phyloP scores from a whole-genome alignment of 2,888 invertebrate species.

The Sinelater perroti region DNA sequence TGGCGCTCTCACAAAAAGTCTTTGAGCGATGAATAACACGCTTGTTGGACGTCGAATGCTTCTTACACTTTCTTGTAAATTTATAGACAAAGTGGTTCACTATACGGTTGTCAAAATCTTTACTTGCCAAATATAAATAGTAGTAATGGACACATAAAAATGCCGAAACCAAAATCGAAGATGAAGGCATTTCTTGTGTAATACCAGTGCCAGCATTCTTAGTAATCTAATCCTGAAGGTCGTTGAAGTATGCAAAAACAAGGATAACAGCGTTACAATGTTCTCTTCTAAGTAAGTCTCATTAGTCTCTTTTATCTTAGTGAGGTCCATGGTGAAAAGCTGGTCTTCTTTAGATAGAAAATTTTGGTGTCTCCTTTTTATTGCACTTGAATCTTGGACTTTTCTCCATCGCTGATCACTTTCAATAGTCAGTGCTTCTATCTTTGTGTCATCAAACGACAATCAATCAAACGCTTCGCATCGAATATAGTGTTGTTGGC shows the following conservation, averaged over 20 bases:
- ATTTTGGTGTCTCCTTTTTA: conserved; percentile 90
- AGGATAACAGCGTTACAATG: conserved; percentile 88
- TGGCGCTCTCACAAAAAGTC: conserved; percentile 91
- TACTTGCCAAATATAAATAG: conserved; percentile 95
- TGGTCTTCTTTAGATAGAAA: conserved; percentile 92
- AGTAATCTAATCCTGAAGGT: conserved; percentile 90
- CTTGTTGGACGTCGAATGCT: conserved; percentile 87
- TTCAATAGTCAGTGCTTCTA: conserved; percentile 96
- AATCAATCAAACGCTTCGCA: conserved; percentile 93
- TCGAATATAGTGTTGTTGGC: too few relatives aligned
- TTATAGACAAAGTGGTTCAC: conserved; percentile 90
- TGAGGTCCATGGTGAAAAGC: conserved; percentile 92
- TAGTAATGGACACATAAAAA: conserved; percentile 93
- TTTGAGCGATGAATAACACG: conserved; percentile 89
- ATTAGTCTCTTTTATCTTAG: conserved; percentile 93
- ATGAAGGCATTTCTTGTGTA: conserved; percentile 84
- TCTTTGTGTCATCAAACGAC: conserved; percentile 86
- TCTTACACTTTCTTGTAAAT: conserved; percentile 93
- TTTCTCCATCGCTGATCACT: conserved; percentile 80
- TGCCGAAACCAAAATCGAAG: conserved; percentile 86
- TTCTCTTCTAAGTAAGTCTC: conserved; percentile 87
- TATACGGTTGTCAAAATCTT: conserved; percentile 92
- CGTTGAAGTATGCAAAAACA: conserved; percentile 91
- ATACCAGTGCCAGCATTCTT: conserved; percentile 93
- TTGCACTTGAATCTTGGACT: conserved; percentile 82